Evolutionary conservation across 2,113 vertebrate genomes (phyloP), one percentile per base, ranked within the genome.

Genomic region (Sorex fumeus): DNA sequence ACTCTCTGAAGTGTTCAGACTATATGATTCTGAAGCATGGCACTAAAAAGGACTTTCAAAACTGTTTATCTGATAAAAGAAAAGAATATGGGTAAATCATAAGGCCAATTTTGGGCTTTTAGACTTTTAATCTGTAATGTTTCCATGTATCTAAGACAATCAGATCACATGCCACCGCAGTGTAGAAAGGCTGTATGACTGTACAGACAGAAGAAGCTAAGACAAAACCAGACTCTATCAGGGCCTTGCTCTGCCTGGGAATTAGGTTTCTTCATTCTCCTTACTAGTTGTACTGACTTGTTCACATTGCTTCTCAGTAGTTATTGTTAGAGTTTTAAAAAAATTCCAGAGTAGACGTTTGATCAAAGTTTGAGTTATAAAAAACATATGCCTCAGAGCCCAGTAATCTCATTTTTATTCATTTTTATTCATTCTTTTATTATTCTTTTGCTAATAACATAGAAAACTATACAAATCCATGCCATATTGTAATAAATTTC

Each of bases 401-500:
- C 32, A 66, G 0, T 89, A 60, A 10, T 72, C n/a, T 81, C 18
- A 76, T 21, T 93, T 79, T 70, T 71, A 53, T 57, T 85, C 10
- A 62, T 5, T 60, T 30, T 32, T 12, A 75, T 87, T 93, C 88
- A 75, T 87, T 93, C 88, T 40, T 91, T 84, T 78, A 21, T 60
- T 53, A 81, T 2, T 30, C 16, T 7, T 74, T 67, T 25, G 36
- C 57, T n/a, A 67, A 16, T 11, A 36, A 25, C 21, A 76, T 18
- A 84, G 62, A 81, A 2, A 23, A 23, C 3, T 19, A 76, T 60
- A 50, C 1, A 67, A 27, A 82, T 53, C 81, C 13, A 74, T 47
- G 6, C 79, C n/a, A 34, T 8, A 53, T 7, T 19, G 19, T 47
- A 60, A 12, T 78, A 69, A 94, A 53, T 83, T 87, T 45, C 16